These are phyloP conservation scores for Netelia melanura DNA, from an alignment of 2,888 invertebrate genomes.

Conservation along the genomic window DNA sequence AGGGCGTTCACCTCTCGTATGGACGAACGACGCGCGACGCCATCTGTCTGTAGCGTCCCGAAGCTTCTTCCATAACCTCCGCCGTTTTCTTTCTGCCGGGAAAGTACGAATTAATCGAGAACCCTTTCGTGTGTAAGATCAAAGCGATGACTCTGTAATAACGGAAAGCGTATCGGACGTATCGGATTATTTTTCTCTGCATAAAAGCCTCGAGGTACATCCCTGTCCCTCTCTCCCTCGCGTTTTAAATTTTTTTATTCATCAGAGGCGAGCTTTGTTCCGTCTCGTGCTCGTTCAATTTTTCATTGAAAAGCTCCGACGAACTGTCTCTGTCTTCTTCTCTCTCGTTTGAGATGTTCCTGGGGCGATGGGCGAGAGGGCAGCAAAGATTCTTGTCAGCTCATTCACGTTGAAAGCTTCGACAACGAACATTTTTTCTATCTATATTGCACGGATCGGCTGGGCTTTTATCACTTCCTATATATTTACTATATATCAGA, in stretches of 20 bases:
- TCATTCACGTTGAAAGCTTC: conserved; percentile 32
- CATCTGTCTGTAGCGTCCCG: too few species aligned
- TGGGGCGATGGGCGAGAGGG: conserved; percentile 15
- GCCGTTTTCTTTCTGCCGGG: neutral
- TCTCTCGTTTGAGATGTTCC: neutral
- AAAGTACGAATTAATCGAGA: neutral
- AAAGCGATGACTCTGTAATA: conserved; percentile 57
- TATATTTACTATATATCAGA: neutral
- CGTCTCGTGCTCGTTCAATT: conserved; percentile 25
- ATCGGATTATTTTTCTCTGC: conserved; percentile 5
- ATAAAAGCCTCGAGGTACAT: conserved; percentile 3
- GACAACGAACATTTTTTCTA: conserved; percentile 1
- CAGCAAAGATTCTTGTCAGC: conserved; percentile 43
- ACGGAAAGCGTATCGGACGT: conserved; percentile 18
- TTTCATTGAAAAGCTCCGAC: conserved; percentile 48
- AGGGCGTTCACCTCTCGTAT: neutral
- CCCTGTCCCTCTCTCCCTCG: too few species aligned
- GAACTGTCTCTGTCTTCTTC: neutral
- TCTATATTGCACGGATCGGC: neutral
- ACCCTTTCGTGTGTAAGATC: conserved; percentile 23
- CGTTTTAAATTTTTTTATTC: neutral
- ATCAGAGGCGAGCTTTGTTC: conserved; percentile 16
- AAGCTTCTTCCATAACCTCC: neutral
- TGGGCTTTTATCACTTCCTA: neutral
- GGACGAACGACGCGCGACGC: neutral